Evolutionary conservation across 2,113 vertebrate genomes (phyloP).

Genomic region (Corythornis vintsioides): DNA sequence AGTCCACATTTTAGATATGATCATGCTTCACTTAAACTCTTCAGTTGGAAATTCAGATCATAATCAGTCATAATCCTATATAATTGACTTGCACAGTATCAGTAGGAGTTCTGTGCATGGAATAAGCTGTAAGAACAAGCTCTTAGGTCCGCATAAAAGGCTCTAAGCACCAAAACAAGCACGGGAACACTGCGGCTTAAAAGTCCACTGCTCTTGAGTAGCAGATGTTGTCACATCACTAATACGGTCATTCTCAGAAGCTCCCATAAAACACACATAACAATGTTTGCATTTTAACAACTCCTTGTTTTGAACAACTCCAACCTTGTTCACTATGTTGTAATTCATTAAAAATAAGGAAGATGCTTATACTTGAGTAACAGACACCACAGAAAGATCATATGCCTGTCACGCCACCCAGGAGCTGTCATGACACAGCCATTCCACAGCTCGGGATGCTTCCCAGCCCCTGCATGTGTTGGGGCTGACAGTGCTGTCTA

Average conservation of each 20-base stretch:
- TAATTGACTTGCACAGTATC: neutral
- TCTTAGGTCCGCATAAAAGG: neutral
- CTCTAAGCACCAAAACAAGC: neutral
- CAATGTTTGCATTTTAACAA: neutral
- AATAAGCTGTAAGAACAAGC: constrained; percentile 2
- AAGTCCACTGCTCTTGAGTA: neutral
- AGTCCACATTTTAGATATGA: neutral
- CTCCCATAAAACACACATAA: neutral
- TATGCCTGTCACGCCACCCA: constrained; percentile 23
- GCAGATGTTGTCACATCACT: neutral
- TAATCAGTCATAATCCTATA: constrained; percentile 7
- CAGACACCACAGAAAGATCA: constrained; percentile 12
- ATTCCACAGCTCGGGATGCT: neutral
- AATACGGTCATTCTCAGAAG: neutral
- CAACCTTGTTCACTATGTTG: neutral
- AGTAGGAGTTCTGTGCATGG: neutral
- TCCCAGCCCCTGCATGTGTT: neutral
- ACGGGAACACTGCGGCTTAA: neutral
- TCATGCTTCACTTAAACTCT: neutral
- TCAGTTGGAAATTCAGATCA: neutral
- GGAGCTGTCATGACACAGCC: constrained; percentile 21
- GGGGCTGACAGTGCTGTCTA: neutral
- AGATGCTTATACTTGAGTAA: neutral
- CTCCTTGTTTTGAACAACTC: neutral
- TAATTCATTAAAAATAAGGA: neutral